Evolutionary conservation across 2,113 vertebrate genomes (phyloP).

Genomic region (Anthoscopus minutus): DNA sequence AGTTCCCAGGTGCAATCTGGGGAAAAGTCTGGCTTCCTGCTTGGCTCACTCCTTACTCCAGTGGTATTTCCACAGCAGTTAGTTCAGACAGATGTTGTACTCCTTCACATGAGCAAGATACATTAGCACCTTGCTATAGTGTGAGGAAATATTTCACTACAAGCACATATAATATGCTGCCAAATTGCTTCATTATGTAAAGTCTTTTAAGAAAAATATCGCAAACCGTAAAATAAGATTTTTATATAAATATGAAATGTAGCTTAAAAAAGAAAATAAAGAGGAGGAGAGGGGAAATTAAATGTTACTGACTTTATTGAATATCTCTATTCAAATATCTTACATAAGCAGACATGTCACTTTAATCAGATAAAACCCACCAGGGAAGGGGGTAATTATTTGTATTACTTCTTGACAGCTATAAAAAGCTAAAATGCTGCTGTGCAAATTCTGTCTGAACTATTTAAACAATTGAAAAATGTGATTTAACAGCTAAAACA

Average conservation of each 20-base stretch:
- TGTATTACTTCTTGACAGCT: slow-evolving; percentile 56
- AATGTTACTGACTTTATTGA: slow-evolving; percentile 36
- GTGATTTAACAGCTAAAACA: slow-evolving; percentile 57
- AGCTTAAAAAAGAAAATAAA: neutral
- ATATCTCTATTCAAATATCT: slow-evolving; percentile 54
- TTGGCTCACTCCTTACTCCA: neutral
- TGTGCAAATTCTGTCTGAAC: slow-evolving; percentile 56
- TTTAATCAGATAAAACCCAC: slow-evolving; percentile 59
- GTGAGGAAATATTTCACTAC: neutral
- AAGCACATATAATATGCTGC: neutral
- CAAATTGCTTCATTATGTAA: neutral
- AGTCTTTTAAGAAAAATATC: neutral
- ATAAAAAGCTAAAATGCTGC: slow-evolving; percentile 56
- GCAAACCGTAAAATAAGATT: neutral
- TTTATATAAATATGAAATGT: slow-evolving; percentile 15
- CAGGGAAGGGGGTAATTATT: slow-evolving; percentile 53
- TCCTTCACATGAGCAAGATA: neutral
- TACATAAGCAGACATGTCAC: slow-evolving; percentile 58
- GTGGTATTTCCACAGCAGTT: neutral
- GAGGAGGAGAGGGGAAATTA: slow-evolving; percentile 1
- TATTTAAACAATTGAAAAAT: slow-evolving; percentile 62
- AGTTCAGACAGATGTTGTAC: neutral
- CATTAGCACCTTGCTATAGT: neutral
- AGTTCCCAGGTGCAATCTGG: neutral
- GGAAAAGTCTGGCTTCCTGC: neutral